Conservation (phyloP, 2,888 invertebrate genomes). For the Drosophila meridiana region DNA sequence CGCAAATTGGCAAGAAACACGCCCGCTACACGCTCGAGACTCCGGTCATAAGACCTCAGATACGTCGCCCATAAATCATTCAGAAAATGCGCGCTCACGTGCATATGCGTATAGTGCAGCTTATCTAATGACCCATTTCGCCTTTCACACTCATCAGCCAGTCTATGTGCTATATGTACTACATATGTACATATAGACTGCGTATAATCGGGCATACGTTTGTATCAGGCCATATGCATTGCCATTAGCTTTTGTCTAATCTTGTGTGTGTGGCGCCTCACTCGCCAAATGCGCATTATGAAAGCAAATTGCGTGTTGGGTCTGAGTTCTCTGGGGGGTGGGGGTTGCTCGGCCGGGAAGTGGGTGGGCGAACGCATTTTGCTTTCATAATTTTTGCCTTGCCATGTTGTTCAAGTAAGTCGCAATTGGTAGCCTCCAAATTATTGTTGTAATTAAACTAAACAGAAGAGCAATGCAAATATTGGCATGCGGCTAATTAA, state of each 20-base stretch:
- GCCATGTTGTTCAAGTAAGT: slow-evolving; percentile 40
- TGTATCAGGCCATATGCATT: slow-evolving; percentile 39
- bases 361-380: slow-evolving; percentile 25
- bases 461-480: slow-evolving; percentile 63
- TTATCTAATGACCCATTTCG: slow-evolving; percentile 70
- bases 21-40: slow-evolving; percentile 24
- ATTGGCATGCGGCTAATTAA: slow-evolving; percentile 67
- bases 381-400: slow-evolving; percentile 36
- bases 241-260: slow-evolving; percentile 69
- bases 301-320: slow-evolving; percentile 58
- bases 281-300: slow-evolving; percentile 61
- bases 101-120: slow-evolving; percentile 44
- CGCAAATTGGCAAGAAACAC: slow-evolving; percentile 50
- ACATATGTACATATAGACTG: not conserved
- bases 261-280: slow-evolving; percentile 42
- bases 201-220: slow-evolving; percentile 11
- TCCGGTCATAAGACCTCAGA: slow-evolving; percentile 40
- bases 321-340: not conserved
- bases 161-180: not conserved
- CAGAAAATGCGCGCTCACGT: slow-evolving; percentile 64
- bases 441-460: slow-evolving; percentile 58
- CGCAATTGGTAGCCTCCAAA: slow-evolving; percentile 54
- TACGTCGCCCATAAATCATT: slow-evolving; percentile 70
- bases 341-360: not conserved
- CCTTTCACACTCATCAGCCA: slow-evolving; percentile 38